Evolutionary conservation across 2,797 vertebrate species (phyloP).

Genomic region (Lithobates sylvaticus): DNA sequence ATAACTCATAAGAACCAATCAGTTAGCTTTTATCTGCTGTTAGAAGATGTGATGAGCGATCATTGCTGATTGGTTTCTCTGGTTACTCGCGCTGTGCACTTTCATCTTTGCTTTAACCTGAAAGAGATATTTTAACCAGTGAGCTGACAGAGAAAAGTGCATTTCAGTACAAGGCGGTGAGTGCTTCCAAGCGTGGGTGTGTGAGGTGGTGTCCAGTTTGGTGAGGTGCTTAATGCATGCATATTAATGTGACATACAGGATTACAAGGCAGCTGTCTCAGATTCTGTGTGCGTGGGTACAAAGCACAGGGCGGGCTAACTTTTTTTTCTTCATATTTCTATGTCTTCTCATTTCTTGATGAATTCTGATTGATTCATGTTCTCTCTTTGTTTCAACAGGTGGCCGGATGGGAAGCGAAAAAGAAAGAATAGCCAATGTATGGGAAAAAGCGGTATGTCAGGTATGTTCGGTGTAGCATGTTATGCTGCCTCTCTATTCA

Average conservation of each 20-base stretch:
- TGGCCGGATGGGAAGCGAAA: conserved; percentile 99
- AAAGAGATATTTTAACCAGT: not conserved
- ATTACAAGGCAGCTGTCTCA: not conserved
- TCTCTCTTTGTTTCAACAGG: conserved; percentile 73
- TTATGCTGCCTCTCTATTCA: too few species aligned
- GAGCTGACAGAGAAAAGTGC: conserved; percentile 24
- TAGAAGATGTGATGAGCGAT: too few species aligned
- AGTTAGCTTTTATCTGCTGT: too few species aligned
- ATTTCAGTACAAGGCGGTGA: conserved; percentile 32
- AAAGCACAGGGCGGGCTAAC: not conserved
- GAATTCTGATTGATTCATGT: not conserved
- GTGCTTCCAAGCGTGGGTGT: conserved; percentile 36
- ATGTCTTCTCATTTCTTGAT: not conserved
- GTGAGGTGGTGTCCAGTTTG: conserved; percentile 23
- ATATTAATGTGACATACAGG: conserved; percentile 7
- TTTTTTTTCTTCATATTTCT: not conserved
- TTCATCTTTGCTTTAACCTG: not conserved
- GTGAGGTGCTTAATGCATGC: conserved; percentile 1
- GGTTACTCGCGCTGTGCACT: too few species aligned
- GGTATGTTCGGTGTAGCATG: conserved; percentile 72
- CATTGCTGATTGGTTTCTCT: not conserved
- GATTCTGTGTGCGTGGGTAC: conserved; percentile 1
- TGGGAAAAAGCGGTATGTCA: conserved; percentile 97
- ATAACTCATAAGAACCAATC: too few species aligned
- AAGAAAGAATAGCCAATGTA: conserved; percentile 99